Evolutionary conservation across 1,140 invertebrate genomes (phyloP), one percentile per base, ranked within the genome.

Genomic region (Hyles euphorbiae): DNA sequence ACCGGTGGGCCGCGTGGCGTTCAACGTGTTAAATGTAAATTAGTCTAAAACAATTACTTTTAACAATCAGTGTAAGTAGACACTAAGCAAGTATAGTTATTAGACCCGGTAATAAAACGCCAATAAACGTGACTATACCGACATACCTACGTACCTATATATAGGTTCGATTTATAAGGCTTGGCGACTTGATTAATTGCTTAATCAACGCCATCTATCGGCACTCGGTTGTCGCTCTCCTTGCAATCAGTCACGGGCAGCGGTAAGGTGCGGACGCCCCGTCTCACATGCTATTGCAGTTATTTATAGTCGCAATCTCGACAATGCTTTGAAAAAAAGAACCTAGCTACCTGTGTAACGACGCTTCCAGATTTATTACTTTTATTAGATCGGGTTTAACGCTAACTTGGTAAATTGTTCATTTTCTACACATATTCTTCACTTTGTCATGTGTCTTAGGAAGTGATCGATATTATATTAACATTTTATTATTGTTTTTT

Each of bases 231-330:
- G 79, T 82, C 75, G 74, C 71, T 68, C 61, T 63, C 56, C 57
- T 48, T 55, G 72, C 79, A 76, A 87, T 87, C 74, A 77, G 57
- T 87, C 81, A 81, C 72, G 51, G 56, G 60, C 65, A 53, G 56
- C 62, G 68, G 67, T 69, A 63, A 56, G 54, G 69, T 69, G 64
- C 67, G 71, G 75, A 78, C 77, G 62, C 77, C 66, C 61, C 57
- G 55, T 67, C 67, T 73, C 68, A 68, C 70, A 72, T 70, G 72
- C 72, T 66, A 65, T 56, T 70, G 57, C 61, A 56, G 76, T 82
- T 81, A 85, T 87, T 86, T 87, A 87, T 87, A 66, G 82, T 59
- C 60, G 68, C 77, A 84, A 84, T 86, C 72, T 81, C 78, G 65
- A 67, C 62, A 72, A 65, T 65, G 67, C 59, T 74, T 58, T 46